phyloP scores from a whole-genome alignment of 1,140 invertebrate species.

The Streblospio benedicti region DNA sequence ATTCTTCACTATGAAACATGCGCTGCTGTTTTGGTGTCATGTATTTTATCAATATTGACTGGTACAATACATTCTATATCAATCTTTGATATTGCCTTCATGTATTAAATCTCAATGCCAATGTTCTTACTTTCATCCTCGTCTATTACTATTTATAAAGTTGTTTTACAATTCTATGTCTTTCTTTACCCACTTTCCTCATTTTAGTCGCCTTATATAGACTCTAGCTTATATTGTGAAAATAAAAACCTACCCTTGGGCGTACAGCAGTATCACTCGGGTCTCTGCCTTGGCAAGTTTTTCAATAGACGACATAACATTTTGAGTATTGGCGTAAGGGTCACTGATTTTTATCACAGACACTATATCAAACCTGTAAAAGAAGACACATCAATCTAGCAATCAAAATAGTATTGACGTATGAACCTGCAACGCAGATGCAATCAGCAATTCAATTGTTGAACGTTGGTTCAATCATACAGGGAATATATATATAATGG shows the following conservation, averaged over 20 bases:
- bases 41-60: too few relatives aligned
- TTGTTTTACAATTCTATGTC: too few relatives aligned
- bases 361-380: conserved; percentile 63
- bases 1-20: too few relatives aligned
- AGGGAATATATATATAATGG: background rate
- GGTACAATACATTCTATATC: too few relatives aligned
- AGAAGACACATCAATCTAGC: conserved; percentile 20
- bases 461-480: background rate
- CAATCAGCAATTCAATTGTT: background rate
- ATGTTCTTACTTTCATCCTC: too few relatives aligned
- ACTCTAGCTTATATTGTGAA: too few relatives aligned
- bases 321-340: conserved; percentile 47
- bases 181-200: too few relatives aligned
- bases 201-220: too few relatives aligned
- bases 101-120: too few relatives aligned
- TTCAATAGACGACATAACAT: conserved; percentile 51
- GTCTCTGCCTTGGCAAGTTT: conserved; percentile 83
- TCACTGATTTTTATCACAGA: conserved; percentile 64
- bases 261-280: conserved; percentile 85
- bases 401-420: conserved; percentile 59
- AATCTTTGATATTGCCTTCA: too few relatives aligned
- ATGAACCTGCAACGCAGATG: background rate
- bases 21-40: too few relatives aligned
- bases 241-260: conserved; percentile 46
- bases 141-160: too few relatives aligned